phyloP scores from a whole-genome alignment of 2,113 vertebrate genomes.

The Oreocharis arfaki region DNA sequence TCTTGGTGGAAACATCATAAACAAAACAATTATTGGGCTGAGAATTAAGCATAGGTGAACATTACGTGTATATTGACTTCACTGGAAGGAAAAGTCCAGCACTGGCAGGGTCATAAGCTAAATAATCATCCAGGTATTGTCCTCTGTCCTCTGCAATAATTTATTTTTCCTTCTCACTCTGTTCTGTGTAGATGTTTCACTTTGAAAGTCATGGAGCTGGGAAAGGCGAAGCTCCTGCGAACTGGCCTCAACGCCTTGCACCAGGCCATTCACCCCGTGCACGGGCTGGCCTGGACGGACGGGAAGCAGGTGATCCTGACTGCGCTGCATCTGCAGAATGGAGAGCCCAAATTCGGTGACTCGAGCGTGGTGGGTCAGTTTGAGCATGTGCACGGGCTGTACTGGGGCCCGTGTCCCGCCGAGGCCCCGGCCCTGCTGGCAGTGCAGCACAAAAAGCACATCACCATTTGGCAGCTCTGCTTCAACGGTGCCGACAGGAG shows the following conservation, averaged over 20 bases:
- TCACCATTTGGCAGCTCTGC: constrained; percentile 88
- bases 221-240: constrained; percentile 86
- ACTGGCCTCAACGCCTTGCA: constrained; percentile 83
- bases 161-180: not conserved
- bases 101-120: not conserved
- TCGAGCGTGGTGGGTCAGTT: constrained; percentile 88
- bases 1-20: not conserved
- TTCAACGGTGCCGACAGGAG: constrained; percentile 79
- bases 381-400: constrained; percentile 87
- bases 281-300: constrained; percentile 91
- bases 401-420: constrained; percentile 79
- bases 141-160: not conserved
- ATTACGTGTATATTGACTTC: not conserved
- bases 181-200: not conserved
- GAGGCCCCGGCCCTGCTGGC: constrained; percentile 82
- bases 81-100: not conserved
- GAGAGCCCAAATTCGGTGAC: constrained; percentile 81
- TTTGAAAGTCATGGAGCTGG: constrained; percentile 80
- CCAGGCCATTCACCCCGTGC: constrained; percentile 86
- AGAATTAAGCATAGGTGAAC: not conserved
- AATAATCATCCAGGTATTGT: not conserved
- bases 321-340: constrained; percentile 64
- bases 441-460: constrained; percentile 88
- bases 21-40: not conserved
- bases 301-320: constrained; percentile 89